phyloP scores from a whole-genome alignment of 1,140 invertebrate genomes.

The Aphis gossypii region DNA sequence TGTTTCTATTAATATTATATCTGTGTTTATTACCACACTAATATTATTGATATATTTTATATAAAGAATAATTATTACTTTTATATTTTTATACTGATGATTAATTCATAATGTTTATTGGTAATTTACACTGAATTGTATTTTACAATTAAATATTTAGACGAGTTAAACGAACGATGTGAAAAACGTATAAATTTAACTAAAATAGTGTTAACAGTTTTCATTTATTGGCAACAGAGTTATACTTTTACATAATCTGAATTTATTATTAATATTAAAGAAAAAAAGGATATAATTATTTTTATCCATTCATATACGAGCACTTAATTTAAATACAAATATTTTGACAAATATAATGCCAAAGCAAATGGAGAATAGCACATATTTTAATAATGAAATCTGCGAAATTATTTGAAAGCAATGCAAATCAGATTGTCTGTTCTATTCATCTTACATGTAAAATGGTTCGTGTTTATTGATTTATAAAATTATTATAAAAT shows the following conservation, averaged over 20 bases:
- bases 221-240: background rate
- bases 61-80: background rate
- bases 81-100: background rate
- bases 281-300: background rate
- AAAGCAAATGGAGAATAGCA: background rate
- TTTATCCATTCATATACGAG: background rate
- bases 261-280: background rate
- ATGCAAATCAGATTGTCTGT: background rate
- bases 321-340: background rate
- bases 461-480: background rate
- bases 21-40: background rate
- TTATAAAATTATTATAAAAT: background rate
- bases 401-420: background rate
- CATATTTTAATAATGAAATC: background rate
- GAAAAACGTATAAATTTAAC: background rate
- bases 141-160: background rate
- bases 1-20: constrained; percentile 6
- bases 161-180: background rate
- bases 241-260: background rate
- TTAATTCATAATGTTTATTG: background rate
- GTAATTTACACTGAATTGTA: background rate
- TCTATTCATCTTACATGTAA: background rate
- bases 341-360: background rate
- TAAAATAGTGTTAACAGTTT: background rate
- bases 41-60: background rate